Evolutionary conservation across 30 jellyfish, hydroid and myxozoan species (phyloP).

Genomic region (Phacellophora camtschatica): DNA sequence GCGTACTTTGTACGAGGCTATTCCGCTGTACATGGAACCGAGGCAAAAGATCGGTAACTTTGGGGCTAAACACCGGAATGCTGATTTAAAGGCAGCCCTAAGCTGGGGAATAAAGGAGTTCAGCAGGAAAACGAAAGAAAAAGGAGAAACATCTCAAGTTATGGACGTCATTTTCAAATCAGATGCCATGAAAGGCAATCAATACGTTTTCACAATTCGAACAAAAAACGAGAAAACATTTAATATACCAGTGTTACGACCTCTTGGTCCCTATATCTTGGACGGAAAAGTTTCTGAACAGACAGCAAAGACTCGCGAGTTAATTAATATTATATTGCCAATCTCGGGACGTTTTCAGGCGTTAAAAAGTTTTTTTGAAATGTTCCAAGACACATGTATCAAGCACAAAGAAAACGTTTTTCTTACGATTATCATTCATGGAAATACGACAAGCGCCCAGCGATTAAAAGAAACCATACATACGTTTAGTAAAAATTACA

Average conservation of each 20-base stretch:
- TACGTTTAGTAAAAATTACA: slow-evolving; percentile 52
- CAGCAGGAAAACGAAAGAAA: background rate
- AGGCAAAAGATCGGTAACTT: slow-evolving; percentile 73
- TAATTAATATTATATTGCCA: slow-evolving; percentile 85
- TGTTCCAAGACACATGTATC: slow-evolving; percentile 36
- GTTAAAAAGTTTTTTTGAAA: slow-evolving; percentile 52
- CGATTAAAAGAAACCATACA: slow-evolving; percentile 52
- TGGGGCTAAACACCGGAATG: slow-evolving; percentile 75
- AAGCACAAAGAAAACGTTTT: slow-evolving; percentile 64
- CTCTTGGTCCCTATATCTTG: slow-evolving; percentile 70
- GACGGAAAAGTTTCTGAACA: slow-evolving; percentile 48
- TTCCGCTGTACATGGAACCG: slow-evolving; percentile 56
- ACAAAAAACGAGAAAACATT: slow-evolving; percentile 27
- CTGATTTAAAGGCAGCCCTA: slow-evolving; percentile 61
- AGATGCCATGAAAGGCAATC: slow-evolving; percentile 72
- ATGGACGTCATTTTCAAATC: slow-evolving; percentile 49
- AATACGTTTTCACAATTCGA: slow-evolving; percentile 41
- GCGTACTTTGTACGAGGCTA: slow-evolving; percentile 52
- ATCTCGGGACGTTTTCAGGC: slow-evolving; percentile 64
- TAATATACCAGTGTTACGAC: slow-evolving; percentile 62
- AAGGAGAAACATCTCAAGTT: background rate
- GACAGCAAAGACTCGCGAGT: slow-evolving; percentile 27
- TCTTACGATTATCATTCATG: slow-evolving; percentile 77
- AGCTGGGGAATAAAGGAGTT: slow-evolving; percentile 60
- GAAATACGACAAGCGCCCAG: slow-evolving; percentile 42